These are phyloP conservation scores for Propithecus deckenii DNA, from an alignment of 2,797 vertebrate species.

Conservation along the genomic window DNA sequence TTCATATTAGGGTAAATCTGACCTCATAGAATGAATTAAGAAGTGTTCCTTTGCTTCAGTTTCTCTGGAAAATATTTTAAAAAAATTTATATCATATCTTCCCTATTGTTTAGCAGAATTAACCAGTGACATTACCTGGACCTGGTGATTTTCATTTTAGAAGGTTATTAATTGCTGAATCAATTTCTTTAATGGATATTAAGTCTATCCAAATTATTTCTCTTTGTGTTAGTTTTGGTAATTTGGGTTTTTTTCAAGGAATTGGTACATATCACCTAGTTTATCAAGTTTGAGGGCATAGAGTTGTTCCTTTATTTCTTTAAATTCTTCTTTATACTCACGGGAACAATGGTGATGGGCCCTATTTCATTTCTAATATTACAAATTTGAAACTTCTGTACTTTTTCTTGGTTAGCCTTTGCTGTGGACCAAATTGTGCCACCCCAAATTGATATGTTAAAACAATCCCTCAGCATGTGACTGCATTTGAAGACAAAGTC, in stretches of 20 bases:
- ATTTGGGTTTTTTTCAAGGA: background rate
- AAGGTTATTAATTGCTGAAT: background rate
- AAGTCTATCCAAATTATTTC: background rate
- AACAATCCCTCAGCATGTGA: background rate
- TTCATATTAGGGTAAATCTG: background rate
- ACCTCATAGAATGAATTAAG: background rate
- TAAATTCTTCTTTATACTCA: background rate
- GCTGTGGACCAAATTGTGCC: background rate
- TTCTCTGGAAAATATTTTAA: background rate
- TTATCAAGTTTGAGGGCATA: background rate
- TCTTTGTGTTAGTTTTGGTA: background rate
- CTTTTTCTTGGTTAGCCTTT: background rate
- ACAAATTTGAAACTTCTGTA: background rate
- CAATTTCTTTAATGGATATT: background rate
- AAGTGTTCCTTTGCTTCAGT: background rate
- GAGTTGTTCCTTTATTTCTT: background rate
- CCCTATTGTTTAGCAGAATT: background rate
- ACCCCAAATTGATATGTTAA: background rate
- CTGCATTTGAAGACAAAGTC: background rate
- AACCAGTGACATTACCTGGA: background rate
- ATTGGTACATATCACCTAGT: background rate
- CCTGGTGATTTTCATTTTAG: background rate
- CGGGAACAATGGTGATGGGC: background rate
- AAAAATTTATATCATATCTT: too few relatives aligned
- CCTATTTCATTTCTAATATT: background rate